Evolutionary conservation across 1,140 invertebrate genomes (phyloP), one percentile per base, ranked within the genome.

Genomic region (Phymastichus coffea): DNA sequence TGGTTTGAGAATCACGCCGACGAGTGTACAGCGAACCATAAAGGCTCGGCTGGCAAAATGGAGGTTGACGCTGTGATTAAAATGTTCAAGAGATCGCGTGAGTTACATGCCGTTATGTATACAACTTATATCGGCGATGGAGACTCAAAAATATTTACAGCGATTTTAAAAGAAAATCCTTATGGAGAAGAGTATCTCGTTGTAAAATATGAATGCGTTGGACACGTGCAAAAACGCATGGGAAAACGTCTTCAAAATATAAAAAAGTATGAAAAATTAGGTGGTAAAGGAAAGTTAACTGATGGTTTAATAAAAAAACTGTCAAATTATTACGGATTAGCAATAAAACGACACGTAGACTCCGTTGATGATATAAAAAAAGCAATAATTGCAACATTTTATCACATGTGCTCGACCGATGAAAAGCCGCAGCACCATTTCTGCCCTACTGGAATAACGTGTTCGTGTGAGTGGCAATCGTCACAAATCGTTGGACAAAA

Each of bases 71-170:
- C n/a, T n/a, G n/a, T n/a, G n/a, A n/a, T n/a, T n/a, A n/a, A n/a
- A n/a, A n/a, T n/a, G n/a, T n/a, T n/a, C n/a, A n/a, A n/a, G n/a
- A n/a, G n/a, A n/a, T n/a, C n/a, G n/a, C n/a, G n/a, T n/a, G n/a
- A n/a, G n/a, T n/a, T n/a, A 33, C 12, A 33, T 33, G 28, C 6
- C 12, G 28, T 33, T 6, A 33, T 41, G 12, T 68, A 66, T 30
- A 25, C 15, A 12, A 23, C 56, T 8, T 66, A 66, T 30, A 35
- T 66, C 15, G 64, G 64, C 7, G 62, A 68, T 40, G 57, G 67
- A 14, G 67, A 67, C 61, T 38, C 55, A 33, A 69, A 70, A 47
- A 58, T 61, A 43, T 62, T 53, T 33, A 46, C 51, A 46, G 33
- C 35, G 1, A 47, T 65, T 30, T 20, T 26, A 30, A 43, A 65